Evolutionary conservation across 2,797 vertebrate species (phyloP).

Genomic region (Lacerta bilineata): DNA sequence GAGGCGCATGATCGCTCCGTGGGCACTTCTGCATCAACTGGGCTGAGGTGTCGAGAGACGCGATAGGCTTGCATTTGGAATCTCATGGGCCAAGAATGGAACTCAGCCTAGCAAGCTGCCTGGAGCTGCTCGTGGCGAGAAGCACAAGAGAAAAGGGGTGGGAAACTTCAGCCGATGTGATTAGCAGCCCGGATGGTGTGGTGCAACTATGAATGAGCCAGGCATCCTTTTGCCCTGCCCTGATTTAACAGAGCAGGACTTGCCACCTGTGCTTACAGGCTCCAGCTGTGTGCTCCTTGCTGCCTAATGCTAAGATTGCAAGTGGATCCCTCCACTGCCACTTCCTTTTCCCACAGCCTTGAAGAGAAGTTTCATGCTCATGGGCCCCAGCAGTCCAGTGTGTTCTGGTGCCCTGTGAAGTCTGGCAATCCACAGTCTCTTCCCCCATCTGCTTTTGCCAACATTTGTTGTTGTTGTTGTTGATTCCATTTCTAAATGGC

Average conservation of each 20-base stretch:
- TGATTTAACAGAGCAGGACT: background rate
- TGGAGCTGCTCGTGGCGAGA: background rate
- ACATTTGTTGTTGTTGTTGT: background rate
- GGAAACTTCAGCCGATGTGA: no score
- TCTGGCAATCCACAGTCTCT: background rate
- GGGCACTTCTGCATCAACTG: no score
- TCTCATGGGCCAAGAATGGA: background rate
- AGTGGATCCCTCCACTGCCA: background rate
- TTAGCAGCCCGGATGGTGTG: no score
- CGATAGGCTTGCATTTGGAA: no score
- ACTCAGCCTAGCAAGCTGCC: background rate
- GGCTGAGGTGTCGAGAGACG: background rate
- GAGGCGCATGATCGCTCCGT: no score
- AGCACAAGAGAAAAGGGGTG: background rate
- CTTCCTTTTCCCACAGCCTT: background rate
- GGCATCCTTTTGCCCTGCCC: background rate
- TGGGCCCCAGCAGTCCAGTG: background rate
- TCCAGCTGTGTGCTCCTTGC: no score
- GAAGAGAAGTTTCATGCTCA: background rate
- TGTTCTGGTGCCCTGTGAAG: background rate
- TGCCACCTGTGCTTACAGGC: background rate
- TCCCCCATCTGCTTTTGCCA: constrained; percentile 33
- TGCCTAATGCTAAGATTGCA: no score
- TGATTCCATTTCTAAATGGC: background rate
- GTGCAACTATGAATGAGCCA: background rate